phyloP scores from a whole-genome alignment of 1,140 invertebrate genomes.

The Leptinotarsa defecta region DNA sequence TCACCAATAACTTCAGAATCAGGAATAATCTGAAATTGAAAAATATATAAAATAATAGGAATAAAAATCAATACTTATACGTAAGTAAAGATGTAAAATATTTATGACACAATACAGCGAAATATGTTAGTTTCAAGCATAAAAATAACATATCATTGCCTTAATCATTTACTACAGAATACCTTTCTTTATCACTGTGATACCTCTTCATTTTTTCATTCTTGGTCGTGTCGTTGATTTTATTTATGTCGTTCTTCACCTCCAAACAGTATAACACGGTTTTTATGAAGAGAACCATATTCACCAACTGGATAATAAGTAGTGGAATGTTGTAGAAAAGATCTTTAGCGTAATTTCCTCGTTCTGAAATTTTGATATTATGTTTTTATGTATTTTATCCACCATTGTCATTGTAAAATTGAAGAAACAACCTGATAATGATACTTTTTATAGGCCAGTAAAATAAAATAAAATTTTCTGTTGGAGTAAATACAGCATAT shows the following conservation, averaged over 20 bases:
- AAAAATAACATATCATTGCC: too few relatives aligned
- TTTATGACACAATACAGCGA: too few relatives aligned
- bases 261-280: slow-evolving; percentile 69
- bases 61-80: slow-evolving; percentile 4
- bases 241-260: slow-evolving; percentile 71
- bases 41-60: slow-evolving; percentile 7
- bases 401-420: not conserved
- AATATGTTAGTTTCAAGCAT: too few relatives aligned
- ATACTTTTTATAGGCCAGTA: too few relatives aligned
- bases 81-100: not conserved
- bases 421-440: too few relatives aligned
- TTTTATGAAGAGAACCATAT: slow-evolving; percentile 69
- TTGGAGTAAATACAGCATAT: too few relatives aligned
- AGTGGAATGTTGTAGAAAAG: slow-evolving; percentile 69
- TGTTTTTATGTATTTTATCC: not conserved
- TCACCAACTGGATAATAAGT: slow-evolving; percentile 64
- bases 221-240: slow-evolving; percentile 53
- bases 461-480: too few relatives aligned
- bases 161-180: slow-evolving; percentile 2
- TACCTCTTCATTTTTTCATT: slow-evolving; percentile 33
- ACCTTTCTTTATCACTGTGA: slow-evolving; percentile 38
- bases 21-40: slow-evolving; percentile 35
- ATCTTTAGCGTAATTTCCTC: slow-evolving; percentile 56
- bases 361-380: slow-evolving; percentile 35
- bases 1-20: slow-evolving; percentile 37